Evolutionary conservation across 2,797 vertebrate species (phyloP), one percentile per base, ranked within the genome.

Genomic region (Syncerus caffer): DNA sequence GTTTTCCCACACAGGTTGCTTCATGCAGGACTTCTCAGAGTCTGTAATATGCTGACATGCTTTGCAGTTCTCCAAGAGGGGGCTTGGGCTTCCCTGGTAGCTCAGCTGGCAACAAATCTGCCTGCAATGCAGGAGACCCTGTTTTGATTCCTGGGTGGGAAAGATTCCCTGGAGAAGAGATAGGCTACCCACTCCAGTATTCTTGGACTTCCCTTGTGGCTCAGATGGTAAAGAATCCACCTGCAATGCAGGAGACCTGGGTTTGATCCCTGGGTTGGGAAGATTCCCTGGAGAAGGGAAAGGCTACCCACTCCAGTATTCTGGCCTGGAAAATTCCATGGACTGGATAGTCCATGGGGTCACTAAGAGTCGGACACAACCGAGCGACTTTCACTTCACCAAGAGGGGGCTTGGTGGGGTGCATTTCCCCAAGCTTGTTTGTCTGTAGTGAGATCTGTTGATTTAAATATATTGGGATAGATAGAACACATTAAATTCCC

Each of bases 401-500:
- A 13, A 7, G 57, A 19, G 27, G 31, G 87, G 34, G 19, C n/a
- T 38, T 71, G 45, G 7, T 3, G 31, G 47, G 93, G 15, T 19
- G 42, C 4, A 0, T 23, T 62, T 62, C 45, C 16, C 76, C 19
- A 25, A 2, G n/a, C 27, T 14, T 11, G 11, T 27, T 6, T 64
- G 85, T 87, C 13, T 2, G 0, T 0, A 31, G 19, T 23, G n/a
- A 47, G 27, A 2, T 71, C 34, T 13, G 8, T 64, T 14, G 31
- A 14, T 85, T 42, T 51, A 74, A 42, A 42, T 25, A 1, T 34
- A 21, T 8, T 0, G 60, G 34, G 47, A 2, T 7, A 10, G 21
- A 1, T 1, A 8, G 27, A 9, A 76, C 7, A 4, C 2, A 1
- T 19, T 16, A 7, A 12, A 3, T 12, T 38, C 64, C 82, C 0